Evolutionary conservation across 2,797 vertebrate species (phyloP).

Genomic region (Xiphorhynchus erythropygius): DNA sequence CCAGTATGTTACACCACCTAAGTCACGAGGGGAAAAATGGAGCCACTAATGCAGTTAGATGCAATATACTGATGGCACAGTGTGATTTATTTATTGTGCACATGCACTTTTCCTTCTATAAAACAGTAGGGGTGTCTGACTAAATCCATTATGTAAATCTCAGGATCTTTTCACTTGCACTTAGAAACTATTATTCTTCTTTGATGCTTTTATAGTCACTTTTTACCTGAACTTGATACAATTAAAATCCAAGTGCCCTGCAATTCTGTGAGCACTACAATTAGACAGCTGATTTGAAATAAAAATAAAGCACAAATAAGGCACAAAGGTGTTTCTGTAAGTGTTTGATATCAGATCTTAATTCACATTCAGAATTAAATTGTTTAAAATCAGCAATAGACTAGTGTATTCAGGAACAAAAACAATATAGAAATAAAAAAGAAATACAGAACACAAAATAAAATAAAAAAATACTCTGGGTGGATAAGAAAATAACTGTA

Average conservation of each 20-base stretch:
- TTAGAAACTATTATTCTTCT: slow-evolving; percentile 42
- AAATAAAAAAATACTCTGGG: neutral
- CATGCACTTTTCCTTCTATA: slow-evolving; percentile 15
- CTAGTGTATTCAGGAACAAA: neutral
- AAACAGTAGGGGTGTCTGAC: slow-evolving; percentile 21
- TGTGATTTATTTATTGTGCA: slow-evolving; percentile 56
- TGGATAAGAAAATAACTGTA: neutral
- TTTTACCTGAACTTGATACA: neutral
- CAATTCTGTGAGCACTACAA: neutral
- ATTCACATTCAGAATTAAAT: slow-evolving; percentile 23
- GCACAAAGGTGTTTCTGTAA: neutral
- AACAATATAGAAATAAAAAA: neutral
- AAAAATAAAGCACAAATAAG: slow-evolving; percentile 11
- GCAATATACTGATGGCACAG: slow-evolving; percentile 5
- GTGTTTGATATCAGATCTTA: neutral
- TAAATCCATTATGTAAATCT: slow-evolving; percentile 42
- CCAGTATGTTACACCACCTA: neutral
- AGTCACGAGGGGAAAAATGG: neutral
- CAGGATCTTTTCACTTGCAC: slow-evolving; percentile 26
- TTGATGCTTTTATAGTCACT: neutral
- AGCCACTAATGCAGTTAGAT: slow-evolving; percentile 31
- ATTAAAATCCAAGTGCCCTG: neutral
- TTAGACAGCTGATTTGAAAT: slow-evolving; percentile 18
- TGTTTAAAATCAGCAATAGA: neutral
- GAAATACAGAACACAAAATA: neutral